A percentile compares a stretch with the other conserved stretches of the same genome.
phyloP scores from a whole-genome alignment of 2,797 vertebrate genomes.

The Eurystomus glaucurus region DNA sequence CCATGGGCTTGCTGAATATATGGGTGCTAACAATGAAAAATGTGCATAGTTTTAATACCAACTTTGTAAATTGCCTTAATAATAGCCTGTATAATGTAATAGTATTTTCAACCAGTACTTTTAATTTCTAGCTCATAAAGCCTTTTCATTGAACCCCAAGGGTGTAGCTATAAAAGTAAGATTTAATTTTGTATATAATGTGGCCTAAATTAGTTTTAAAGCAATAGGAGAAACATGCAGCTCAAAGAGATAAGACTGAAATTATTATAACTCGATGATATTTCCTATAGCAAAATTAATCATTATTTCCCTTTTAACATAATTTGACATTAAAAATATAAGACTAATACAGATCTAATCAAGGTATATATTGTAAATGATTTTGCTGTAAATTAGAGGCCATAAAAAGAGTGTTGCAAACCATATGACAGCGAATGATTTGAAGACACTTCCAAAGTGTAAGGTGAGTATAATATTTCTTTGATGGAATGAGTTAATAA shows the following conservation, averaged over 20 bases:
- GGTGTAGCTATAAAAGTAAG: conserved; percentile 89
- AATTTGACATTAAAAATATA: conserved; percentile 78
- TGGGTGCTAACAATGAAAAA: conserved; percentile 86
- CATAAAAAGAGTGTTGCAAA: conserved; percentile 28
- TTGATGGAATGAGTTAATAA: background rate
- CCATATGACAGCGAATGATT: background rate
- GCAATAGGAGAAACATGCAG: conserved; percentile 84
- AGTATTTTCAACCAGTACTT: conserved; percentile 89
- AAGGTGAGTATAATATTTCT: background rate
- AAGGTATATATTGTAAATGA: conserved; percentile 66
- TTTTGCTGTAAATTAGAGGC: conserved; percentile 59
- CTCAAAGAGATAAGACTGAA: conserved; percentile 84
- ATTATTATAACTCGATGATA: conserved; percentile 85
- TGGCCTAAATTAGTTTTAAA: conserved; percentile 88
- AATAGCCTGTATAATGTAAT: conserved; percentile 87
- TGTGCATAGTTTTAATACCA: conserved; percentile 86
- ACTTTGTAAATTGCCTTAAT: conserved; percentile 90
- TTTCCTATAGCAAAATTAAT: conserved; percentile 85
- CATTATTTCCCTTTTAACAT: conserved; percentile 81
- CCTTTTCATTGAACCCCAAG: conserved; percentile 89
- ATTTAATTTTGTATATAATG: conserved; percentile 91
- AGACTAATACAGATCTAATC: conserved; percentile 76
- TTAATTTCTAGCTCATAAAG: conserved; percentile 91
- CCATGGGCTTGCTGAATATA: conserved; percentile 82
- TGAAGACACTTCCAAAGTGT: conserved; percentile 26